A percentile compares a stretch with the other conserved stretches of the same genome.
These are phyloP conservation scores for Contarinia nasturtii DNA, from an alignment of 1,140 invertebrate genomes.

Conservation along the genomic window DNA sequence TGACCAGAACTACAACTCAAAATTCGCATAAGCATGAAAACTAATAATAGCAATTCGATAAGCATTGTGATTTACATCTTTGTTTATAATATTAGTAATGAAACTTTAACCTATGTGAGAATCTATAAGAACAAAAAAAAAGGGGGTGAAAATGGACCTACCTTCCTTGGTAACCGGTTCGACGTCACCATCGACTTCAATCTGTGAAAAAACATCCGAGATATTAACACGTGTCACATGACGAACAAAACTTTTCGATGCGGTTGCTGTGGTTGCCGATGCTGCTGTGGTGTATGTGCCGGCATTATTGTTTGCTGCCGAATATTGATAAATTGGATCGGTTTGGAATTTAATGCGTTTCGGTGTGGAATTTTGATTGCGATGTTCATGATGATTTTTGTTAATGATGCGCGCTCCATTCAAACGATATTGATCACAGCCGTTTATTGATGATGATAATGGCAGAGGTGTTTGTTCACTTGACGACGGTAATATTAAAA, in stretches of 20 bases:
- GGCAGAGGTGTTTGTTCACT: no score
- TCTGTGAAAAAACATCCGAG: slow-evolving; percentile 25
- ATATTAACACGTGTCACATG: slow-evolving; percentile 26
- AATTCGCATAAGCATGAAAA: no score
- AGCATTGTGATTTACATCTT: no score
- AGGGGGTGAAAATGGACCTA: slow-evolving; percentile 13
- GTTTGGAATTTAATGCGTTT: neutral
- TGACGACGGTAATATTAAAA: slow-evolving; percentile 21
- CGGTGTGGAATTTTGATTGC: slow-evolving; percentile 4
- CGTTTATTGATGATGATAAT: slow-evolving; percentile 11
- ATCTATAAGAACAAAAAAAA: neutral
- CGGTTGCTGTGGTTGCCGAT: no score
- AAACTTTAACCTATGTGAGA: neutral
- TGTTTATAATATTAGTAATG: neutral
- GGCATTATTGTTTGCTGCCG: no score
- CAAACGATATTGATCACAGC: slow-evolving; percentile 8
- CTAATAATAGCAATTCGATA: no score
- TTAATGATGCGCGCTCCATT: neutral
- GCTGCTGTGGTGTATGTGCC: no score
- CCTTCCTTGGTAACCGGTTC: slow-evolving; percentile 27
- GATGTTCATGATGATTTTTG: slow-evolving; percentile 3
- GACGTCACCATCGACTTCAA: slow-evolving; percentile 22
- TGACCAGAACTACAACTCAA: no score
- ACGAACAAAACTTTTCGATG: slow-evolving; percentile 15
- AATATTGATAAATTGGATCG: neutral